A percentile compares a stretch with the other conserved stretches of the same genome.
Evolutionary conservation across 2,888 invertebrate species (phyloP).

Genomic region (Xestia xanthographa): DNA sequence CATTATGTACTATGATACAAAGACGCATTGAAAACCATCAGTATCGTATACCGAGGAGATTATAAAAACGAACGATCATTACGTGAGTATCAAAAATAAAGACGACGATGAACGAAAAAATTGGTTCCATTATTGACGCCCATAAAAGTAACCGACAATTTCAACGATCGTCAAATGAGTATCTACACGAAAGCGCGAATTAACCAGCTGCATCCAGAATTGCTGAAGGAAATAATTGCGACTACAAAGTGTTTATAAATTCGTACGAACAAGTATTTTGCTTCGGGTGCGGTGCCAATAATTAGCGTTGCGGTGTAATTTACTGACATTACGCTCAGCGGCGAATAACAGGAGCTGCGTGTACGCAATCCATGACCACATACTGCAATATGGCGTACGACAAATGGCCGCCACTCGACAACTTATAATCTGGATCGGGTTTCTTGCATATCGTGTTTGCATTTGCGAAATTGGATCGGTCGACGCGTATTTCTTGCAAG

Average conservation of each 20-base stretch:
- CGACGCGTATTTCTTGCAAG: slow-evolving; percentile 70
- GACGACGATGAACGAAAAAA: slow-evolving; percentile 31
- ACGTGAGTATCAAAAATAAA: slow-evolving; percentile 40
- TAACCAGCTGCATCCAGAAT: slow-evolving; percentile 65
- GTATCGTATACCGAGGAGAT: slow-evolving; percentile 1
- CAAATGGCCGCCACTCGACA: slow-evolving; percentile 80
- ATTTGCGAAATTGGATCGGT: slow-evolving; percentile 78
- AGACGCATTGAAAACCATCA: neutral
- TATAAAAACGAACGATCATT: slow-evolving; percentile 49
- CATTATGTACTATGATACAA: neutral
- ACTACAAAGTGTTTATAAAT: slow-evolving; percentile 69
- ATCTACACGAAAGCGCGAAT: slow-evolving; percentile 36
- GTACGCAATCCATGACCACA: slow-evolving; percentile 79
- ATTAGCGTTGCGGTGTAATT: slow-evolving; percentile 85
- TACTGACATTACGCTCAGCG: slow-evolving; percentile 81
- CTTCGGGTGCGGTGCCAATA: slow-evolving; percentile 77
- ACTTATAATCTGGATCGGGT: slow-evolving; percentile 84
- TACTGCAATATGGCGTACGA: slow-evolving; percentile 81
- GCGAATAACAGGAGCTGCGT: slow-evolving; percentile 87
- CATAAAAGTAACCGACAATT: slow-evolving; percentile 59
- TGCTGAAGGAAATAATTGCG: slow-evolving; percentile 63
- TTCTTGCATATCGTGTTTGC: slow-evolving; percentile 83
- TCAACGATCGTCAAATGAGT: slow-evolving; percentile 46
- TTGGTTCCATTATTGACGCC: slow-evolving; percentile 49
- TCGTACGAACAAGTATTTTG: slow-evolving; percentile 67